Evolutionary conservation across 2,888 invertebrate species (phyloP), one percentile per base, ranked within the genome.

Genomic region (Amaurobius ferox): DNA sequence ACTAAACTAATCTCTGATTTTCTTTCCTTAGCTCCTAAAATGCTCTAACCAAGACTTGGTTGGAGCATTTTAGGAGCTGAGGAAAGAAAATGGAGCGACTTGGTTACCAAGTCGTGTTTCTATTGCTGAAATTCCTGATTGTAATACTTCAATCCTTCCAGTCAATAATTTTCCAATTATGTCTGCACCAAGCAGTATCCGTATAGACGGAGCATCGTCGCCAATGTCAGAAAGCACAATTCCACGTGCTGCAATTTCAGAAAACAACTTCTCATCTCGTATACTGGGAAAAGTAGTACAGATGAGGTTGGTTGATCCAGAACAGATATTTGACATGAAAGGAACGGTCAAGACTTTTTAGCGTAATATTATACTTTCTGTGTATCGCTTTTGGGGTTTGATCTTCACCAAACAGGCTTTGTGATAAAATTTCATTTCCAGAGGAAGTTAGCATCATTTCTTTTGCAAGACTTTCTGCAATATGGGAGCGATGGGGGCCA

Each of bases 351-450:
- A 9, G 5, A 35, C 35, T 35, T 35, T 35, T 9, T 35, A 35
- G 9, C 35, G 35, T 35, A 35, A 35, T 7, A 7, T 35, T 35
- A 35, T 7, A 35, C 9, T 9, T 5, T 7, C 35, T 9, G 35
- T 35, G 35, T 9, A 7, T 9, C 5, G 5, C 35, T 35, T 35
- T 9, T 35, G 35, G 35, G 9, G 48, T 28, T 29, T n/a, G 39
- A 30, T 16, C 44, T 23, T 48, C 67, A 0, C 67, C 77, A 48
- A 77, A 77, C 32, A 77, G 11, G 44, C 67, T 48, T 48, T 67
- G 77, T 44, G 77, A 67, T 19, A 77, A 48, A 3, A 67, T 48
- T n/a, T 77, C 67, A 28, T 19, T 77, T 67, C 77, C 77, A n/a
- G 55, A 67, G 0, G 48, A 48, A 30, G 23, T 16, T 67, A 77